Evolutionary conservation across 2,888 invertebrate species (phyloP), one percentile per base, ranked within the genome.

Genomic region (Spialia ferax): DNA sequence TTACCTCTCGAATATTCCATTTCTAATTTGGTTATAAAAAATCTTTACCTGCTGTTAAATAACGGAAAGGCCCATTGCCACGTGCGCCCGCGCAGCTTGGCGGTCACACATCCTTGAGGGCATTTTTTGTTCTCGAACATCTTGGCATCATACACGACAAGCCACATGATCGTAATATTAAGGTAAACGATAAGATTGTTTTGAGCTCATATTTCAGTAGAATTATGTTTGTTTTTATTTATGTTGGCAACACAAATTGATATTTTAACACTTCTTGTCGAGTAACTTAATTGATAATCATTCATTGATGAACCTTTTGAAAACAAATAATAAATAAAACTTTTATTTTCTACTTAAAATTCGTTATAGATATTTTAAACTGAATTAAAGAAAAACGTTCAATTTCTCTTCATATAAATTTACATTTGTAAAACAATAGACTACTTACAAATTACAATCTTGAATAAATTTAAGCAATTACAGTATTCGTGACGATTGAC

Each of bases 61-160:
- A 87, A 88, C 92, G 91, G 93, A 88, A 91, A 90, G 90, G 84
- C 76, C 83, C 82, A 77, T 81, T 93, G 93, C 93, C 93, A 93
- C 93, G 93, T 93, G 93, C 93, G 91, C 74, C 75, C 63, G 56
- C 76, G 87, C 90, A 88, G 88, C 89, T 89, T 90, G 88, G 52
- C 63, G 56, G 52, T 66, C 54, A 20, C 60, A 66, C 60, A 66
- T 66, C 66, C 66, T 54, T 52, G 50, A 65, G 64, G 64, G 65
- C 65, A 29, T 66, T 66, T 66, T 66, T 66, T 66, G 63, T 66
- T 1, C 55, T 29, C 23, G 23, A 57, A 56, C 65, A 65, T 60
- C 59, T 57, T 57, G 15, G 13, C 56, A 63, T 66, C 52, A 42
- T 38, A 54, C 65, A 59, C n/a, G 65, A 65, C 52, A 42, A 52